These are phyloP conservation scores for Sebastes itinus DNA, from an alignment of 2,797 vertebrate species.

Conservation along the genomic window DNA sequence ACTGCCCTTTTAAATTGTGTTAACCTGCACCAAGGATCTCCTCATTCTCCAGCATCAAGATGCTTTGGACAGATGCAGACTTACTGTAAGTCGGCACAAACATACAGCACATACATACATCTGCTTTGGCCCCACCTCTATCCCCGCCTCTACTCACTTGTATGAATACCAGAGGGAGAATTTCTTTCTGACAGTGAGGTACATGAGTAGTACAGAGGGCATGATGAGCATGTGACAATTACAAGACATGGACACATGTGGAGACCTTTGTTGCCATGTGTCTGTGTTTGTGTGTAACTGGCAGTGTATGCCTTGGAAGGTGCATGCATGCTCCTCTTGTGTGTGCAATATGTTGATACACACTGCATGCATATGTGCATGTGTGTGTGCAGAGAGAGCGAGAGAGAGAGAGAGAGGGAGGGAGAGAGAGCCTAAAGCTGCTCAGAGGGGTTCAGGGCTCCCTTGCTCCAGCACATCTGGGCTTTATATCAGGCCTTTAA, in stretches of 20 bases:
- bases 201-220: constrained; percentile 1
- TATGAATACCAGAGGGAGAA: not conserved
- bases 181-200: constrained; percentile 13
- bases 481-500: constrained; percentile 99
- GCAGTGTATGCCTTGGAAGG: not conserved
- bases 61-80: constrained; percentile 45
- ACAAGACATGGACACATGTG: constrained; percentile 36
- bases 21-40: not conserved
- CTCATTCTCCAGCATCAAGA: constrained; percentile 40
- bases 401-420: constrained; percentile 17
- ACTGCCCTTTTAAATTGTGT: not conserved
- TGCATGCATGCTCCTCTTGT: constrained; percentile 24
- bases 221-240: constrained; percentile 27
- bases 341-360: constrained; percentile 34
- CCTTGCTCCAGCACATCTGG: constrained; percentile 95
- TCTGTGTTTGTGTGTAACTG: constrained; percentile 17
- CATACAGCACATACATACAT: constrained; percentile 21
- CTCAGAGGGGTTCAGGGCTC: constrained; percentile 87
- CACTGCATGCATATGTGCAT: constrained; percentile 16
- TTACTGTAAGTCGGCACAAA: constrained; percentile 1
- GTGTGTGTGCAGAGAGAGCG: not conserved
- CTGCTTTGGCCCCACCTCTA: constrained; percentile 2
- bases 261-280: constrained; percentile 6
- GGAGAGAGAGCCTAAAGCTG: constrained; percentile 65
- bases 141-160: constrained; percentile 12